Percentiles rank a stretch among this genome's conserved stretches.
Conservation (phyloP, 2,113 vertebrate genomes). For the Pelusios castaneus region DNA sequence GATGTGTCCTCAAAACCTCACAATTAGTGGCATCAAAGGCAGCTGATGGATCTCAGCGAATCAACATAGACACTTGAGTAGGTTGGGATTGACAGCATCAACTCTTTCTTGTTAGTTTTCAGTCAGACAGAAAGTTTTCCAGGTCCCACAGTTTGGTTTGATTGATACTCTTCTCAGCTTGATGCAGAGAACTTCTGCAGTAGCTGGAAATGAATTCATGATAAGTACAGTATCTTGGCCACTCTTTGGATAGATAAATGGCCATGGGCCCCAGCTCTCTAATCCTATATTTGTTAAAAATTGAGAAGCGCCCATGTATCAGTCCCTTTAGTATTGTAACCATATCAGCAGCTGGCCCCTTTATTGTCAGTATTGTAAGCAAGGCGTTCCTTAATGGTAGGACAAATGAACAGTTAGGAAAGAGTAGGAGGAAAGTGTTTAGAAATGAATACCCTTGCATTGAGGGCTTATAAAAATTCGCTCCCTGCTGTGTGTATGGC, state of each 20-base stretch:
- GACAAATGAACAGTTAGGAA: constrained; percentile 43
- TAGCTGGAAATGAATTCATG: constrained; percentile 6
- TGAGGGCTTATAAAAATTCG: constrained; percentile 44
- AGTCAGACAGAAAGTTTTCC: not conserved
- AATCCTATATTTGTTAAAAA: constrained; percentile 8
- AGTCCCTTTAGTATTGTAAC: not conserved
- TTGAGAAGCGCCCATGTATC: constrained; percentile 2
- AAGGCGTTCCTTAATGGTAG: constrained; percentile 13
- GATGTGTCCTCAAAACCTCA: constrained; percentile 26
- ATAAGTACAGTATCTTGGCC: constrained; percentile 4
- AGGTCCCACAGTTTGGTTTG: not conserved
- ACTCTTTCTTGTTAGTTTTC: not conserved
- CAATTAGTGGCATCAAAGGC: constrained; percentile 49
- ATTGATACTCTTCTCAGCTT: constrained; percentile 1
- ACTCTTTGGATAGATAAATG: not conserved
- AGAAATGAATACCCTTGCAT: constrained; percentile 45
- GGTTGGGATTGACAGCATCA: not conserved
- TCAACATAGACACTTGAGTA: constrained; percentile 38
- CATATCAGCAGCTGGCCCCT: not conserved
- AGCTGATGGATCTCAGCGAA: not conserved
- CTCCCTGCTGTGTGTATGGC: constrained; percentile 14
- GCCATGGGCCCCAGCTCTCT: constrained; percentile 19
- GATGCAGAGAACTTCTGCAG: constrained; percentile 3
- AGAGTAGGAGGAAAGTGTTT: constrained; percentile 25
- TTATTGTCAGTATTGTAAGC: not conserved